phyloP scores from a whole-genome alignment of 1,140 invertebrate genomes.

The Sitodiplosis mosellana region DNA sequence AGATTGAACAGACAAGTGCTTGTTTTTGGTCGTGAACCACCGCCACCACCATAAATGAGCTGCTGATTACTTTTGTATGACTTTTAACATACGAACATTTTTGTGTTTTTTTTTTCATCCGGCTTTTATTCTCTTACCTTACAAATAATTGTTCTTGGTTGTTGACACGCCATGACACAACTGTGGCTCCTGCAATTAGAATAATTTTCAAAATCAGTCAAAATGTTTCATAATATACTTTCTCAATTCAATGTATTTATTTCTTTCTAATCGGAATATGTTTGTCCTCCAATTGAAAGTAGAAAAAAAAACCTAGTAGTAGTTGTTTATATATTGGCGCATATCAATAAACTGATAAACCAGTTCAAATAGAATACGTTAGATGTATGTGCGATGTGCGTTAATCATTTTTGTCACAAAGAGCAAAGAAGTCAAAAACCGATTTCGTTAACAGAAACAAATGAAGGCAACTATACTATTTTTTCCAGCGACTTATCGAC shows the following conservation, averaged over 20 bases:
- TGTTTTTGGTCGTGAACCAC: no score
- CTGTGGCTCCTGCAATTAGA: constrained; percentile 62
- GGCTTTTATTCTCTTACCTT: constrained; percentile 48
- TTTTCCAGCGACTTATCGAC: no score
- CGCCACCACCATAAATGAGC: no score
- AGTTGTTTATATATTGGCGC: not conserved
- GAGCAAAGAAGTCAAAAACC: not conserved
- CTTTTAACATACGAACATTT: no score
- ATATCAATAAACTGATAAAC: not conserved
- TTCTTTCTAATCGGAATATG: no score
- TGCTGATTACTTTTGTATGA: no score
- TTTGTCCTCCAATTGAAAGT: not conserved
- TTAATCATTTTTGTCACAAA: not conserved
- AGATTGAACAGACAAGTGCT: no score
- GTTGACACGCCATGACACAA: constrained; percentile 86
- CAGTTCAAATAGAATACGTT: not conserved
- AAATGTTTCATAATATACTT: constrained; percentile 3
- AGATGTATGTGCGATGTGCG: not conserved
- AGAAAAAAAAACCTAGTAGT: not conserved
- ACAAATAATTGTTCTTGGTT: constrained; percentile 89
- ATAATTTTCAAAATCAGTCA: constrained; percentile 1
- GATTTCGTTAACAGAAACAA: not conserved
- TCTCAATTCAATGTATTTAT: constrained; percentile 3
- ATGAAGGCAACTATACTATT: no score
- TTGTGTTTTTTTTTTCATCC: no score